Evolutionary conservation across 2,113 vertebrate species (phyloP), one percentile per base, ranked within the genome.

Genomic region (Campylomormyrus numenius): DNA sequence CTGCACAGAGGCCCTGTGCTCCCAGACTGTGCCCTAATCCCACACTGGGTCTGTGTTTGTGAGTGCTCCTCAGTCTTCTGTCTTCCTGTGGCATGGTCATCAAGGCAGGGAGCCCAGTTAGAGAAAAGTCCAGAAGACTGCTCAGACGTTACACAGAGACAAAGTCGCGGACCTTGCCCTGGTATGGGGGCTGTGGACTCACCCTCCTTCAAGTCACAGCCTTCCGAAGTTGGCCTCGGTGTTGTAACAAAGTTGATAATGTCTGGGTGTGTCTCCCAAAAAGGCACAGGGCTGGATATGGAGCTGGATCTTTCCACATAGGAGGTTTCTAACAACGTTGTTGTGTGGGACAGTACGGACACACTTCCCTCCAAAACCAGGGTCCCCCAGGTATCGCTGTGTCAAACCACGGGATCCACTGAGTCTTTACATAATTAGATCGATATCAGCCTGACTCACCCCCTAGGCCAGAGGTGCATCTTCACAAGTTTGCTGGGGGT

Each of bases 351-450:
- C 96, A 96, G 96, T 96, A 96, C 95, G 96, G 96, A 97, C 95
- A 96, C 96, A 96, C 95, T 96, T 90, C 90, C 91, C 49, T 49
- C 50, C 96, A 96, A 96, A 95, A 96, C 96, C 95, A 95, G 93
- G 92, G 90, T 93, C 98, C 97, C 96, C 96, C 96, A 98, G 97
- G 98, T 99, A 98, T 98, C 97, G 97, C 96, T 97, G 95, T 97
- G 97, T 98, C 97, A 97, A 97, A 96, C 97, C 97, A 21, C 96
- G 96, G 97, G 97, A 96, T 97, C 97, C 97, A 96, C 96, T 94
- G 96, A 97, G 97, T 98, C 52, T 98, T 98, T 98, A 98, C 97
- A 98, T 99, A 99, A 98, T 98, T 97, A 98, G 97, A 98, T 99
- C 97, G 98, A 98, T 98, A 98, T 95, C 96, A 96, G 96, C 97